phyloP scores from a whole-genome alignment of 1,140 invertebrate genomes.

The Adoxophyes honmai region DNA sequence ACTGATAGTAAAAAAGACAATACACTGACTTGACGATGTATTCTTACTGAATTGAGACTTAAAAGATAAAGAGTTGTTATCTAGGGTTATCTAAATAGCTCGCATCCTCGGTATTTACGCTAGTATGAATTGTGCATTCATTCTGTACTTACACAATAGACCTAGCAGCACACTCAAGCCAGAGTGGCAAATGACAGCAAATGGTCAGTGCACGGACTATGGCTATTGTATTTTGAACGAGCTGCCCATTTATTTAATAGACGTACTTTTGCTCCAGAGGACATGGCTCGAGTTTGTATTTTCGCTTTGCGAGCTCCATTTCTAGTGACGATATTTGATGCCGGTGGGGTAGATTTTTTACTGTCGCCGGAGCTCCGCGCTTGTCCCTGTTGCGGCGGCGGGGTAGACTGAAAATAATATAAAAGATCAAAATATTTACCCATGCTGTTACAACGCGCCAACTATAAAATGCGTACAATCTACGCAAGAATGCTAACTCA shows the following conservation, averaged over 20 bases:
- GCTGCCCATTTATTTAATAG: slow-evolving; percentile 1
- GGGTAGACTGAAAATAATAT: slow-evolving; percentile 49
- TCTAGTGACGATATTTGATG: slow-evolving; percentile 74
- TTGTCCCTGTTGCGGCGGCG: slow-evolving; percentile 40
- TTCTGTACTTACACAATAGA: too few species aligned
- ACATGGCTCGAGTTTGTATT: slow-evolving; percentile 79
- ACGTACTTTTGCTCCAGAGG: slow-evolving; percentile 64
- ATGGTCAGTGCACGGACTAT: too few species aligned
- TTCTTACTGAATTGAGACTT: too few species aligned
- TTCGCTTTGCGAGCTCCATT: slow-evolving; percentile 79
- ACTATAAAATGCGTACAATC: slow-evolving; percentile 20
- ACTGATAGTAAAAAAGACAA: too few species aligned
- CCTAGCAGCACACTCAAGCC: too few species aligned
- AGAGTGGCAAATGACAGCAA: too few species aligned
- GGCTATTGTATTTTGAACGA: background rate
- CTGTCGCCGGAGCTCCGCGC: slow-evolving; percentile 51
- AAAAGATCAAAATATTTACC: slow-evolving; percentile 20
- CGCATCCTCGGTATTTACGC: too few species aligned
- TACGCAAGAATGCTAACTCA: background rate
- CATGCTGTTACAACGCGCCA: slow-evolving; percentile 18
- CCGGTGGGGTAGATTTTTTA: slow-evolving; percentile 55
- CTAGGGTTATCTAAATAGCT: too few species aligned
- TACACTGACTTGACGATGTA: too few species aligned
- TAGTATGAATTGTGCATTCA: too few species aligned
- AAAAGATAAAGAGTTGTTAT: too few species aligned